Evolutionary conservation across 2,797 vertebrate genomes (phyloP).

Genomic region (Enteromius unitaeniatus): DNA sequence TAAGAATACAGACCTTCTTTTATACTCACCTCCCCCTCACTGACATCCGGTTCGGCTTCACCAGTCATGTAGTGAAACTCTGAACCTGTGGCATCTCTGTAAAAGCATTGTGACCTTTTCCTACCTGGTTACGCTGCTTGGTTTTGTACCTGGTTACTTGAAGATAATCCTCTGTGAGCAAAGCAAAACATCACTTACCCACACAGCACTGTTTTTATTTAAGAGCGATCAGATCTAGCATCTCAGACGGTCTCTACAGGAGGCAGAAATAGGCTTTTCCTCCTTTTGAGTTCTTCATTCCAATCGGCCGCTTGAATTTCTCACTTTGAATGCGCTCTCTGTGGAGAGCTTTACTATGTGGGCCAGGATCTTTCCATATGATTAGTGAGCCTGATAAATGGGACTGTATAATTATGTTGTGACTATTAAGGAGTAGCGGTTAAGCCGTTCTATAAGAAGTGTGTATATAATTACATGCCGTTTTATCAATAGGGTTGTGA

Average conservation of each 20-base stretch:
- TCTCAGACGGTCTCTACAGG: conserved; percentile 26
- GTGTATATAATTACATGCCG: conserved; percentile 61
- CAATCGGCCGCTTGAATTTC: conserved; percentile 5
- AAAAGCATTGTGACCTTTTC: conserved; percentile 63
- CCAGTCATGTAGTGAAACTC: conserved; percentile 30
- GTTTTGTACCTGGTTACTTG: conserved; percentile 32
- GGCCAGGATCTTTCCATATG: conserved; percentile 50
- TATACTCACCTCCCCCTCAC: conserved; percentile 33
- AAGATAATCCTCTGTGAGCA: conserved; percentile 65
- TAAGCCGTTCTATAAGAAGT: conserved; percentile 55
- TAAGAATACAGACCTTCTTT: conserved; percentile 31
- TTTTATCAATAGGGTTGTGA: conserved; percentile 62
- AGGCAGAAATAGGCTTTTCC: conserved; percentile 40
- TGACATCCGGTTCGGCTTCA: conserved; percentile 53
- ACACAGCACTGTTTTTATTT: conserved; percentile 31
- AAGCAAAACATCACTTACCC: conserved; percentile 60
- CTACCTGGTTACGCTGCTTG: conserved; percentile 39
- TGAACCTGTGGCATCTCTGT: conserved; percentile 38
- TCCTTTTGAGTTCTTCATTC: conserved; percentile 21
- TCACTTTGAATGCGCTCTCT: conserved; percentile 15
- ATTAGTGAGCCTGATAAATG: conserved; percentile 53
- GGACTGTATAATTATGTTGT: conserved; percentile 59
- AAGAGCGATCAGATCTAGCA: conserved; percentile 27
- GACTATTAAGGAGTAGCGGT: conserved; percentile 61
- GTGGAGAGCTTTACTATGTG: conserved; percentile 39